A percentile compares a stretch with the other conserved stretches of the same genome.
Conservation (phyloP, 2,888 invertebrate genomes). For the Dynastes grantii region DNA sequence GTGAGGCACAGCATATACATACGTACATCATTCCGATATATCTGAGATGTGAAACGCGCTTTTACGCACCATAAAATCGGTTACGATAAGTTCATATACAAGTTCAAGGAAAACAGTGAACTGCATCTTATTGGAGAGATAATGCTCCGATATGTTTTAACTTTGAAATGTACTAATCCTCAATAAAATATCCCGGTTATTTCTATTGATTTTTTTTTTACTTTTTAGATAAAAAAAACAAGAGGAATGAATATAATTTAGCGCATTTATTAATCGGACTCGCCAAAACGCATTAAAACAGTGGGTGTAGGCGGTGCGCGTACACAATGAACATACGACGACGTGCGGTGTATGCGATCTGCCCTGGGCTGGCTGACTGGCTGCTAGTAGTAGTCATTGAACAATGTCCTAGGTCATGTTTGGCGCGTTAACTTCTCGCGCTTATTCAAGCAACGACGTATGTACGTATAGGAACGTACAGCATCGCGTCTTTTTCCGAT, state of each 20-base stretch:
- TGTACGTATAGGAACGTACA: constrained; percentile 41
- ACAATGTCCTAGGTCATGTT: constrained; percentile 60
- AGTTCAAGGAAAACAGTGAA: constrained; percentile 1
- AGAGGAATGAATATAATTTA: constrained; percentile 30
- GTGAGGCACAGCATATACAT: neutral
- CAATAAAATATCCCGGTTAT: neutral
- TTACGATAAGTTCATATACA: constrained; percentile 3
- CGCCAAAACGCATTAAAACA: constrained; percentile 2
- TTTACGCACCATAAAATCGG: constrained; percentile 9
- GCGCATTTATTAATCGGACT: neutral
- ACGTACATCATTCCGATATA: neutral
- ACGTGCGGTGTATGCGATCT: neutral
- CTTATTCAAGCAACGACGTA: constrained; percentile 51
- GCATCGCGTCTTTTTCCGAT: constrained; percentile 19
- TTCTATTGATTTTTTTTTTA: no score
- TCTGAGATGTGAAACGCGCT: neutral
- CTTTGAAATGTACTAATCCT: neutral
- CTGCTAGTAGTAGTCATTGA: constrained; percentile 54
- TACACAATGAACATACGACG: neutral
- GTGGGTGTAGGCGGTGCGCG: no score
- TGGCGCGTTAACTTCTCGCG: constrained; percentile 48
- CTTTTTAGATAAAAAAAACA: no score
- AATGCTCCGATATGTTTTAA: neutral
- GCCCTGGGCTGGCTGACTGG: constrained; percentile 3
- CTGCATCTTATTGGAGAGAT: neutral